These are phyloP conservation scores for Myoxocephalus aenaeus DNA, from an alignment of 2,797 vertebrate species.

Conservation along the genomic window DNA sequence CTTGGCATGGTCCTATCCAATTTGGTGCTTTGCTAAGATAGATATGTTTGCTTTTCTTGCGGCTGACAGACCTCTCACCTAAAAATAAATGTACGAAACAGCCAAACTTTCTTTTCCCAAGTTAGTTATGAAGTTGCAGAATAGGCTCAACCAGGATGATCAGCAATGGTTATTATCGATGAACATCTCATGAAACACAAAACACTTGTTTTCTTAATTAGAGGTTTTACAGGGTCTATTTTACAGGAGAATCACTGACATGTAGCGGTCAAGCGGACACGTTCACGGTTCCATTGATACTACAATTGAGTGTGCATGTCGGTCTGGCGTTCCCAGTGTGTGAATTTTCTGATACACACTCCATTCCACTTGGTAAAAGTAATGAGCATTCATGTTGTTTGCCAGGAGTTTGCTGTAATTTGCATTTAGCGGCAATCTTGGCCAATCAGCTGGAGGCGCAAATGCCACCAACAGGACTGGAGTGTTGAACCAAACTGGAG, in stretches of 20 bases:
- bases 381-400: no score
- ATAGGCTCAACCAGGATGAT: slow-evolving; percentile 14
- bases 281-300: no score
- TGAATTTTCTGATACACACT: no score
- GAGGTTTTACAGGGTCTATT: background rate
- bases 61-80: slow-evolving; percentile 76
- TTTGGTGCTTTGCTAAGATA: slow-evolving; percentile 83
- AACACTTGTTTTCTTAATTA: background rate
- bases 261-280: no score
- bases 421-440: background rate
- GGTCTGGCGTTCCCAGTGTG: no score
- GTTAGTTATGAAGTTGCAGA: slow-evolving; percentile 56
- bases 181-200: background rate
- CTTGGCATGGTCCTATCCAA: slow-evolving; percentile 81
- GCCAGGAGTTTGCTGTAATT: no score
- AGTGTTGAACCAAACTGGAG: no score
- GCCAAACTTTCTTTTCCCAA: slow-evolving; percentile 69
- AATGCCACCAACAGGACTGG: background rate
- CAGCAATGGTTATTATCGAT: background rate
- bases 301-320: no score
- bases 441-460: background rate
- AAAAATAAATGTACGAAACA: slow-evolving; percentile 77
- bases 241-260: background rate
- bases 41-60: slow-evolving; percentile 80
- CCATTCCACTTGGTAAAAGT: no score